Base-by-base conservation (phyloP, 2,888 invertebrate species). In the Stegophylla sp. region DNA sequence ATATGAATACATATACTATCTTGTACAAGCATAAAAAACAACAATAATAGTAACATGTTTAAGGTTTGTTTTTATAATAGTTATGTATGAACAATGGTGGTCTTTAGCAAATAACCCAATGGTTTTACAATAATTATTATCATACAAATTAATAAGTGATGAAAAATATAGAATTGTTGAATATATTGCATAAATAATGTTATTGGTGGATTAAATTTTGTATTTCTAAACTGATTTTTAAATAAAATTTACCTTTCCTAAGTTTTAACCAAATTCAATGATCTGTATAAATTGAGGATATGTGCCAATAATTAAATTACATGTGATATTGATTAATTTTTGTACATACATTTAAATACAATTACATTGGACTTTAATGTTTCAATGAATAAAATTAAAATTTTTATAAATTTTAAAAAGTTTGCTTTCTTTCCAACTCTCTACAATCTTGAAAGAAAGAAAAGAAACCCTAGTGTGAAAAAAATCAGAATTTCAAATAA, bases 361-460 rank as follows among this genome's bases (percentile, higher is more conserved):
- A 75, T 12, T n/a, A 53, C 17, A 51, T 48, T 75, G 20, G 63
- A 10, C 34, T 51, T 64, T 41, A 66, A 53, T 53, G 53, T 23
- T 41, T 64, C 13, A 75, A 48, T 20, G 17, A 34, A 23, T 53
- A 23, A 51, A 75, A 51, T 23, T 34, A 34, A 48, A 63, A 20
- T 53, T 53, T 41, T 41, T 41, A 23, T n/a, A n/a, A n/a, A n/a
- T n/a, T 53, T 43, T 45, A 43, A 43, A 73, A 61, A 73, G 45
- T 13, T 17, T 64, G 64, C 51, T 64, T 75, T 75, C 23, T 75
- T 64, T 75, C 51, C 75, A 75, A 75, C 51, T 64, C 48, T 75
- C 48, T 74, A 72, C 26, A 34, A 63, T 74, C 75, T 64, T 75
- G 51, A 75, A 17, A 75, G 7, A 75, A 64, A 74, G 20, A 51